Base-by-base conservation (phyloP, 1,140 invertebrate species). In the Phthorimaea operculella region DNA sequence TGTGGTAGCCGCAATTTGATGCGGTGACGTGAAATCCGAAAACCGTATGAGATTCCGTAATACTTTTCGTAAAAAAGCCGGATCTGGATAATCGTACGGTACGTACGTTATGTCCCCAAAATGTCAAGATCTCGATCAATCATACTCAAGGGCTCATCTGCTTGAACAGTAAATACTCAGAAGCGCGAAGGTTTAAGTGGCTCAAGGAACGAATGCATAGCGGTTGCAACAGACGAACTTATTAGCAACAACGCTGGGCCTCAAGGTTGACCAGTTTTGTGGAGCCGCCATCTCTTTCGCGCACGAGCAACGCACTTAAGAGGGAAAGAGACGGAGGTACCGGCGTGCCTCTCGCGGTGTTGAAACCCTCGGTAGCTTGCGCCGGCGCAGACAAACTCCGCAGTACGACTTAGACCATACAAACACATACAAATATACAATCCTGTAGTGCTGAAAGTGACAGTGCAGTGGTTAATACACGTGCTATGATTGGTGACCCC, bases 341-440 rank as follows among this genome's bases (percentile, higher is more conserved):
- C 48, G 21, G 17, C 36, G 10, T 71, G 66, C 64, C 63, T 65
- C 61, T 63, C 60, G 64, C 45, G 57, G 63, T 81, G 78, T 79
- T 60, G 78, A 78, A 79, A 83, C 76, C 72, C 70, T 69, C 39
- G 76, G 62, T 80, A 77, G 79, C 79, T 68, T 68, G 65, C 76
- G 72, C 60, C 52, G 42, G 68, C 68, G 66, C 59, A 64, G 62
- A 65, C 67, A 65, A 67, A 64, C 14, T 47, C 44, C 44, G 2
- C 68, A 73, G 55, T 63, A 44, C 66, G 58, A 65, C 67, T 74
- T 54, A 47, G 51, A 69, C 69, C 61, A 72, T 57, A 63, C 63
- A 60, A 70, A 70, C 64, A 69, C 61, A 72, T 57, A 63, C 63
- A 60, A 70, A 70, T 65, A 69, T 62, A 68, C 66, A 59, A 65